phyloP scores from a whole-genome alignment of 2,797 vertebrate species.

The Huso huso region DNA sequence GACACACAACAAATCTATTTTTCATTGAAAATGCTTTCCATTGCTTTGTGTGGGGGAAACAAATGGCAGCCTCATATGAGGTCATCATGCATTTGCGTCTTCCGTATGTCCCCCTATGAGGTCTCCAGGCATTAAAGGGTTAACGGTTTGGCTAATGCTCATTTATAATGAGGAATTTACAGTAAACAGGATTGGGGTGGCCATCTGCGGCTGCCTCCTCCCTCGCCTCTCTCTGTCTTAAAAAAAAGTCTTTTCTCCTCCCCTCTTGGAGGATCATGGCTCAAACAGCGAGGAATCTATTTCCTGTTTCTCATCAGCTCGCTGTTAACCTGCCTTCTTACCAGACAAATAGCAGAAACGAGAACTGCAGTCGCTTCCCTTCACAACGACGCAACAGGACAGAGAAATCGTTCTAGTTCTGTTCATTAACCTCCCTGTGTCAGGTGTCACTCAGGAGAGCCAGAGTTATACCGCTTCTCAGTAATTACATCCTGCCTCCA shows the following conservation, averaged over 20 bases:
- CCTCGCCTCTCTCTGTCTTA: slow-evolving; percentile 26
- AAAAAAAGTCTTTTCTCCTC: slow-evolving; percentile 8
- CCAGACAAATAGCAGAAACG: slow-evolving; percentile 19
- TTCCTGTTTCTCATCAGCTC: slow-evolving; percentile 34
- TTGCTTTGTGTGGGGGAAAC: too few relatives aligned
- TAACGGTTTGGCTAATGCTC: not conserved
- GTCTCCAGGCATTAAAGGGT: too few relatives aligned
- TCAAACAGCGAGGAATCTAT: slow-evolving; percentile 33
- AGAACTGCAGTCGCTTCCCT: slow-evolving; percentile 16
- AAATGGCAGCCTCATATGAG: too few relatives aligned
- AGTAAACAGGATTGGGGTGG: slow-evolving; percentile 29
- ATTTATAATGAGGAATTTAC: slow-evolving; percentile 27
- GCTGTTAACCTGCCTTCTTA: slow-evolving; percentile 26
- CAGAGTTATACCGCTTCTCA: too few relatives aligned
- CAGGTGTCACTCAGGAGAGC: not conserved
- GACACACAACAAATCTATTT: too few relatives aligned
- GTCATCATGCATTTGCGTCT: too few relatives aligned
- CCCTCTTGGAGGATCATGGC: slow-evolving; percentile 34
- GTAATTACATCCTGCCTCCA: too few relatives aligned
- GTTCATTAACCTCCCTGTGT: slow-evolving; percentile 35
- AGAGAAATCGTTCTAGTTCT: slow-evolving; percentile 25
- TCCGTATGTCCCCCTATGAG: too few relatives aligned
- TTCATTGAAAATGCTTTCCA: too few relatives aligned
- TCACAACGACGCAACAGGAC: slow-evolving; percentile 24
- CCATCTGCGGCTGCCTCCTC: slow-evolving; percentile 28